Conservation (phyloP, 2,113 vertebrate species). For the Saguinus imperator region DNA sequence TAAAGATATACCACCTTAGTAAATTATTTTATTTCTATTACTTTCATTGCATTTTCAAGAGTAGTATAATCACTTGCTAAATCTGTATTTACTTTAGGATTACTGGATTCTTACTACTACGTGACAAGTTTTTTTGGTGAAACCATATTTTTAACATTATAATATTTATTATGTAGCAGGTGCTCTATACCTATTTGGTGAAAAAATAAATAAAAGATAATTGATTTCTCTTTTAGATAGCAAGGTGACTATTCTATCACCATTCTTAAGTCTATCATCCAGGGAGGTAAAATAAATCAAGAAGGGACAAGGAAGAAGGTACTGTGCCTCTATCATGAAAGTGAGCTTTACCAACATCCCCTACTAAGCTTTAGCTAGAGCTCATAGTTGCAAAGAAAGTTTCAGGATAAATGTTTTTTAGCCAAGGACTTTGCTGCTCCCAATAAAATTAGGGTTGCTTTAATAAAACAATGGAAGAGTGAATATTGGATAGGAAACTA, state of each 20-base stretch:
- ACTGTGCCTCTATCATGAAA: neutral
- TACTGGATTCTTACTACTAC: neutral
- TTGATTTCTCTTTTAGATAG: neutral
- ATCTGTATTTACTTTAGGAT: neutral
- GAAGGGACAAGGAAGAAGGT: neutral
- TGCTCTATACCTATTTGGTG: neutral
- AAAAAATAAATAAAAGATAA: neutral
- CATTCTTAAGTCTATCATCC: neutral
- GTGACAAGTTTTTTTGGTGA: neutral
- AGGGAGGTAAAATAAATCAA: neutral
- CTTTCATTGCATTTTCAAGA: neutral
- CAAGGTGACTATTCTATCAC: neutral
- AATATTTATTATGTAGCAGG: neutral
- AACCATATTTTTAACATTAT: neutral
- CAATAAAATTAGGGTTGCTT: neutral
- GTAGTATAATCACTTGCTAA: neutral
- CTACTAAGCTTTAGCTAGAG: neutral
- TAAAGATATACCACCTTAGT: neutral
- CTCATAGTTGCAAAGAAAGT: neutral
- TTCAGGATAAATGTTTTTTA: neutral
- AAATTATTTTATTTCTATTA: neutral
- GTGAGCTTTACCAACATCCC: neutral
- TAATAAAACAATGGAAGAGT: neutral
- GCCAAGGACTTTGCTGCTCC: neutral
- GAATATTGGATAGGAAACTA: neutral